Evolutionary conservation across 2,797 vertebrate genomes (phyloP), one percentile per base, ranked within the genome.

Genomic region (Phataginus tetradactyla): DNA sequence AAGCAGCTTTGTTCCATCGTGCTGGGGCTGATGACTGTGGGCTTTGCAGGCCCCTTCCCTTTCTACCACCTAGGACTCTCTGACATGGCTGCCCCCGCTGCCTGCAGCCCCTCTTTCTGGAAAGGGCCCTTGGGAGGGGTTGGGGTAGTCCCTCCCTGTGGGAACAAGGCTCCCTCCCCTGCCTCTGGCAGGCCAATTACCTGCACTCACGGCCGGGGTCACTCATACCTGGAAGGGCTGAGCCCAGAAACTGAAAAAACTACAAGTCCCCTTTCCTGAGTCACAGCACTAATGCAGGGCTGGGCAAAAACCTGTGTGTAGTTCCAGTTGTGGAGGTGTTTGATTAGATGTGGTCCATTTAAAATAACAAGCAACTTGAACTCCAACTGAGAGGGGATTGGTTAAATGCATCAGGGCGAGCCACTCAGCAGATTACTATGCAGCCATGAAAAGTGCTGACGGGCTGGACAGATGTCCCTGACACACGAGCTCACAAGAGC

Each of bases 321-420:
- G 84, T 57, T 89, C 84, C 49, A 27, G 84, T 12, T 29, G 53
- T 77, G 39, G 4, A 34, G 15, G 21, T 72, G 37, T 79, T 53
- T 79, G 39, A 93, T 59, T 34, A 86, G 68, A 92, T 63, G 72
- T 2, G 29, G 37, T 86, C 57, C 66, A 71, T 42, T 90, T 77
- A 75, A 57, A 90, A 53, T 75, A 84, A 96, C 51, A 66, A 77
- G 83, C 51, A 37, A 66, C 32, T 27, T 37, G 18, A 77, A n/a
- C 11, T 51, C 79, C 25, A n/a, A 80, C 29, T 1, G 0, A 84
- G n/a, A 21, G 57, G 17, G 18, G 21, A 51, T 3, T 69, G 66
- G 42, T 55, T 45, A 11, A 66, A n/a, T 57, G 4, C 34, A 42
- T 32, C 55, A 23, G 14, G 13, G 5, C 3, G 25, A 81, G 53